phyloP scores from a whole-genome alignment of 2,888 invertebrate genomes.

The Oeneis ivallda region DNA sequence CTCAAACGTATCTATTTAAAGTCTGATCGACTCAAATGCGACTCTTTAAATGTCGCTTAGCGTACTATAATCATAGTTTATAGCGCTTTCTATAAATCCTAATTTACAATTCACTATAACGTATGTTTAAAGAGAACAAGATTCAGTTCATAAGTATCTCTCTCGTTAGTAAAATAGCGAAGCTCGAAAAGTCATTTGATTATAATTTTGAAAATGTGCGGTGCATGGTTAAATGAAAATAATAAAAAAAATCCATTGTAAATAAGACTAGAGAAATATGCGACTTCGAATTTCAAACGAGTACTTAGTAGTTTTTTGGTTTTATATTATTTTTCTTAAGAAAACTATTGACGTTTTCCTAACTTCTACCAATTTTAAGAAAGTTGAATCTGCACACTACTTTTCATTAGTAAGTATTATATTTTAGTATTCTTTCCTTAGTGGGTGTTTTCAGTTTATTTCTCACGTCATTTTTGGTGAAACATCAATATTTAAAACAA shows the following conservation, averaged over 20 bases:
- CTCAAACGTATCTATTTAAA: background rate
- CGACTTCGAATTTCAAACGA: background rate
- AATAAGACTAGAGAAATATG: background rate
- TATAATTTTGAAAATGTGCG: constrained; percentile 7
- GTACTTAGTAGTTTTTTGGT: background rate
- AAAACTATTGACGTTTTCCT: constrained; percentile 1
- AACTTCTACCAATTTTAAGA: background rate
- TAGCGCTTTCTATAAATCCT: constrained; percentile 16
- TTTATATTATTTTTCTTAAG: background rate
- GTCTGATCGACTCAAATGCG: background rate
- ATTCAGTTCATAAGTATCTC: constrained; percentile 23
- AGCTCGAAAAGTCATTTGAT: constrained; percentile 29
- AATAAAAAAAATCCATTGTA: background rate
- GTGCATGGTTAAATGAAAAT: background rate
- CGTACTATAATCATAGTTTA: constrained; percentile 4
- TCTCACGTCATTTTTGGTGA: background rate
- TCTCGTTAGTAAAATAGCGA: constrained; percentile 32
- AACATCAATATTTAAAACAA: constrained; percentile 1
- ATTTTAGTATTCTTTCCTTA: background rate
- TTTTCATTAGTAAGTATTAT: background rate
- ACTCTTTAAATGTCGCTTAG: background rate
- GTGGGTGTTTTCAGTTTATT: background rate
- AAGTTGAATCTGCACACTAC: background rate
- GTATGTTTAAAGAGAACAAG: constrained; percentile 14
- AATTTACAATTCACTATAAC: constrained; percentile 12